Evolutionary conservation across 2,888 invertebrate genomes (phyloP).

Genomic region (Hirtodrosophila duncani): DNA sequence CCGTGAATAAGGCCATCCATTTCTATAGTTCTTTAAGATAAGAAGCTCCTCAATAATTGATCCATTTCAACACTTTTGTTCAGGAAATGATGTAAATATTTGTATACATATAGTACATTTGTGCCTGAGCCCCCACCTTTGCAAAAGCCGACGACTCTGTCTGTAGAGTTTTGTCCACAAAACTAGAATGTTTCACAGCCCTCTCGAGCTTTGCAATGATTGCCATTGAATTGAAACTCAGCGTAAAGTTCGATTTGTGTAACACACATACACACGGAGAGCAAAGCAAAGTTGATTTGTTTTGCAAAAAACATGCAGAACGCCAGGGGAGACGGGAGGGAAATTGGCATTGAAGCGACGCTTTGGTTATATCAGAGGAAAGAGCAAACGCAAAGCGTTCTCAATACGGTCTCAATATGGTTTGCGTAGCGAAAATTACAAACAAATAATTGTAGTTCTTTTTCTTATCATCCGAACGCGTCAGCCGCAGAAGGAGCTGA

Average conservation of each 20-base stretch:
- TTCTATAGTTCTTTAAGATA: too few species aligned
- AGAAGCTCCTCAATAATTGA: too few species aligned
- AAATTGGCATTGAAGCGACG: too few species aligned
- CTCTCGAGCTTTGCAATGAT: slow-evolving; percentile 25
- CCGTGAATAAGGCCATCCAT: too few species aligned
- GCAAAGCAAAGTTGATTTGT: slow-evolving; percentile 57
- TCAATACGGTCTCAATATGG: slow-evolving; percentile 28
- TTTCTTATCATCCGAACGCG: neutral
- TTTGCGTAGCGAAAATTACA: slow-evolving; percentile 15
- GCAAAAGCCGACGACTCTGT: too few species aligned
- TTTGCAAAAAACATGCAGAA: slow-evolving; percentile 48
- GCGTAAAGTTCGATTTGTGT: slow-evolving; percentile 48
- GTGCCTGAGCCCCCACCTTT: too few species aligned
- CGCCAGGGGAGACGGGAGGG: neutral
- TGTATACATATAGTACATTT: too few species aligned
- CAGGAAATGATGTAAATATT: too few species aligned
- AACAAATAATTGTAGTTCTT: slow-evolving; percentile 7
- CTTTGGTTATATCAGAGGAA: too few species aligned
- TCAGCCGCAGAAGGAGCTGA: slow-evolving; percentile 13
- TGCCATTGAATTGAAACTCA: slow-evolving; percentile 54
- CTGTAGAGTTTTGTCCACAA: too few species aligned
- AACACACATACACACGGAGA: slow-evolving; percentile 34
- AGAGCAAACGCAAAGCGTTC: slow-evolving; percentile 30
- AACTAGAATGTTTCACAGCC: too few species aligned
- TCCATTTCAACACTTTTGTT: too few species aligned